These are phyloP conservation scores for Ischnura elegans DNA, from an alignment of 2,888 invertebrate genomes.

Conservation along the genomic window DNA sequence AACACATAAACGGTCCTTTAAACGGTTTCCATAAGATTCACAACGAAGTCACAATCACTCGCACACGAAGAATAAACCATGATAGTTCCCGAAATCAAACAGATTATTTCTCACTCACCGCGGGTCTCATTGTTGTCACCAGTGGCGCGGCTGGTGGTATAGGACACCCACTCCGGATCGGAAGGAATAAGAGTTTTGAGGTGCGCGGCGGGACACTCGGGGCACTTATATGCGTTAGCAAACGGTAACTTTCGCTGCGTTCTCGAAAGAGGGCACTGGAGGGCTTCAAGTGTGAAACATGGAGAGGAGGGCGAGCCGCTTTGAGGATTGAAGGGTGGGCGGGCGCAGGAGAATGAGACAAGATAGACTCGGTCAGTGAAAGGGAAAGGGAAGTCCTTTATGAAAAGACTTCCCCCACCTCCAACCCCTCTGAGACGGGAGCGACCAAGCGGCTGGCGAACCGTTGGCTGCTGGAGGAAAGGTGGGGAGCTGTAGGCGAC, in stretches of 20 bases:
- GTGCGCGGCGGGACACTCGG: conserved; percentile 39
- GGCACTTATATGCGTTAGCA: conserved; percentile 61
- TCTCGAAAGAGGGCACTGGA: conserved; percentile 57
- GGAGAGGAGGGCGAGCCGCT: background rate
- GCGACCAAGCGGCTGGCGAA: background rate
- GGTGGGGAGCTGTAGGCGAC: background rate
- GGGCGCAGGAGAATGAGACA: conserved; percentile 19
- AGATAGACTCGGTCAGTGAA: conserved; percentile 32
- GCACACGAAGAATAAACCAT: background rate
- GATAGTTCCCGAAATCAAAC: background rate
- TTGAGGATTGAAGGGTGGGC: background rate
- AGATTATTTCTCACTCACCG: background rate
- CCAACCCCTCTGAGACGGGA: background rate
- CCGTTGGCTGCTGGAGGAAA: too few relatives aligned
- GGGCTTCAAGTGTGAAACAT: conserved; percentile 57
- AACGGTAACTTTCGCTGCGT: conserved; percentile 63
- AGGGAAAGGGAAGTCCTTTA: conserved; percentile 43
- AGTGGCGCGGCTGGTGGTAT: background rate
- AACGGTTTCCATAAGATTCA: background rate
- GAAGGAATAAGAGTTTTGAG: conserved; percentile 54
- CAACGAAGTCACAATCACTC: background rate
- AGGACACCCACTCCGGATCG: conserved; percentile 3
- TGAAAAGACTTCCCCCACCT: background rate
- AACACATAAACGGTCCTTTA: background rate
- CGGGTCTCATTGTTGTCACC: conserved; percentile 19